A percentile compares a stretch with the other conserved stretches of the same genome.
phyloP scores from a whole-genome alignment of 2,888 invertebrate genomes.

The Baccha elongata region DNA sequence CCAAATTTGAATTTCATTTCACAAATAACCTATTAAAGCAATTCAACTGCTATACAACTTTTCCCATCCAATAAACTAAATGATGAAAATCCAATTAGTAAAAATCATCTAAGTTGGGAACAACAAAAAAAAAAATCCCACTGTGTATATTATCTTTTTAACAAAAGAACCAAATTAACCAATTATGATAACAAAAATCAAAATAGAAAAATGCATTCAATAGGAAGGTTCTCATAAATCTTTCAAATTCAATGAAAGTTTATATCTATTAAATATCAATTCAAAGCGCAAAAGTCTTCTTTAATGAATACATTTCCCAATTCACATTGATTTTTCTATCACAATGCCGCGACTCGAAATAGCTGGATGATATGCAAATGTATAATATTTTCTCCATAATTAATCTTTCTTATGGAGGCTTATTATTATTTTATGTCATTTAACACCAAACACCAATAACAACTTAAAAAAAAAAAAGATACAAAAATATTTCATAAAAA shows the following conservation, averaged over 20 bases:
- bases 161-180: constrained; percentile 30
- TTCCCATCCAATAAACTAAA: constrained; percentile 25
- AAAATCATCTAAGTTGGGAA: constrained; percentile 35
- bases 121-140: constrained; percentile 27
- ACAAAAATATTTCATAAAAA: constrained; percentile 12
- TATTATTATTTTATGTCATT: constrained; percentile 40
- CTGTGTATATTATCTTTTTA: constrained; percentile 10
- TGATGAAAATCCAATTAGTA: constrained; percentile 47
- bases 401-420: constrained; percentile 36
- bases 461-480: constrained; percentile 8
- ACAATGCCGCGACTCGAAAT: no score
- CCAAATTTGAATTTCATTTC: not conserved
- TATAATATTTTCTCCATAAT: constrained; percentile 59
- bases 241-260: constrained; percentile 29
- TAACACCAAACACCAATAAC: constrained; percentile 37
- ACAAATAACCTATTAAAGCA: not conserved
- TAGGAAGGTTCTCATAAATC: constrained; percentile 46
- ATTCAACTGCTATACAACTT: not conserved
- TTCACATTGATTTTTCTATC: constrained; percentile 38
- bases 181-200: constrained; percentile 33
- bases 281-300: constrained; percentile 21
- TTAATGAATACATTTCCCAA: constrained; percentile 60
- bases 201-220: constrained; percentile 33
- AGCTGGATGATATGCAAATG: constrained; percentile 53
- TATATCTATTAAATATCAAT: constrained; percentile 54